Evolutionary conservation across 2,113 vertebrate species (phyloP).

Genomic region (Myotis yumanensis): DNA sequence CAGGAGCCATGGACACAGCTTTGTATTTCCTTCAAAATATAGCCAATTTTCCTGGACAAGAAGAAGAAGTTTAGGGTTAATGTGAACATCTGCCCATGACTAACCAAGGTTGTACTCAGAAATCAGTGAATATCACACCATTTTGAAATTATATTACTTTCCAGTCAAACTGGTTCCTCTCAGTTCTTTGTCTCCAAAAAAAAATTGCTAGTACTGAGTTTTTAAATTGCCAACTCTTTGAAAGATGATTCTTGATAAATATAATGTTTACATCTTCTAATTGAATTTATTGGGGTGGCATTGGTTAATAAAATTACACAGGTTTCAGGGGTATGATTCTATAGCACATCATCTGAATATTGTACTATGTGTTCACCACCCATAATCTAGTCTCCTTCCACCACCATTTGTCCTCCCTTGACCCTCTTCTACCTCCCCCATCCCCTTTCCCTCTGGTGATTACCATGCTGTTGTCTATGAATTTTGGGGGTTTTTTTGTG

Average conservation of each 20-base stretch:
- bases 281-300: not conserved
- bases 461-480: not conserved
- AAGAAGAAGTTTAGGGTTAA: slow-evolving; percentile 48
- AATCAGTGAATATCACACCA: not conserved
- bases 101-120: not conserved
- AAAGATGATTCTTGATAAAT: slow-evolving; percentile 22
- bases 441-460: not conserved
- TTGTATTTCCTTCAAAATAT: not conserved
- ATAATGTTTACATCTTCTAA: not conserved
- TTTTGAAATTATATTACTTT: slow-evolving; percentile 30
- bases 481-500: too few species aligned
- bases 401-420: not conserved
- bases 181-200: not conserved
- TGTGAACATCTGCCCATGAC: slow-evolving; percentile 42
- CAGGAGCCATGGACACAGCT: not conserved
- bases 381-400: not conserved
- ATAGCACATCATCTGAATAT: not conserved
- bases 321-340: not conserved
- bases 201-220: not conserved
- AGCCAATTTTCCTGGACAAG: slow-evolving; percentile 4
- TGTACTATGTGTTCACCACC: not conserved
- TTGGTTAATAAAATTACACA: not conserved
- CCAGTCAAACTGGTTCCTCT: not conserved
- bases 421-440: not conserved
- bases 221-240: not conserved